Base-by-base conservation (phyloP, 2,888 invertebrate species). In the Sphecodes monilicornis region DNA sequence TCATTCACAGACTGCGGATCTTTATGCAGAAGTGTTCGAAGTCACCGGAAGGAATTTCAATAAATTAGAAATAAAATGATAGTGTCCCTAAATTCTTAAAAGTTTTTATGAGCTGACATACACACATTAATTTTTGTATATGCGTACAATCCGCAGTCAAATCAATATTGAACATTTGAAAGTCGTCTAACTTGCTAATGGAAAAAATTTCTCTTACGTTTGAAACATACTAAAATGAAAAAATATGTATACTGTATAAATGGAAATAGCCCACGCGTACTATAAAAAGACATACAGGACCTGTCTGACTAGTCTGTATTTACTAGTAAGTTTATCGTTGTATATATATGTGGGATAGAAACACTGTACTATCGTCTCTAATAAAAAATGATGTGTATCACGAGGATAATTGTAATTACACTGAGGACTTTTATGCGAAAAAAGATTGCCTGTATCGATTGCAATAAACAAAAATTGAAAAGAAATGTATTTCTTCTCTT, bases 281-380 rank as follows among this genome's bases (percentile, higher is more conserved):
- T 78, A 71, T 74, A 46, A 50, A 70, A 29, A 73, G 54, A 43
- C 39, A 41, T 66, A n/a, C 64, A 80, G 18, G 4, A 64, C 50
- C 39, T 78, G 29, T 18, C 41, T 71, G 64, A 26, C 46, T 74
- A 43, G 60, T 69, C 72, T 57, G 54, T 50, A 64, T 64, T 64
- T 64, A 85, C 70, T 78, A 80, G 66, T 81, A 78, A 50, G 39
- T 84, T 43, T 32, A 79, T 83, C 43, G 68, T 72, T 87, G 87
- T 87, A 87, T 81, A 87, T 81, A 87, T 87, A 87, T 87, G 87
- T 87, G 84, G 78, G n/a, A 87, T 87, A 86, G 84, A 6, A 74
- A 78, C n/a, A 41, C 68, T 74, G 43, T 81, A 84, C 29, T 77
- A 29, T 60, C 75, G 36, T 77, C 73, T 71, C 71, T 64, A 72